Evolutionary conservation across 2,888 invertebrate species (phyloP), one percentile per base, ranked within the genome.

Genomic region (Keiferia lycopersicella): DNA sequence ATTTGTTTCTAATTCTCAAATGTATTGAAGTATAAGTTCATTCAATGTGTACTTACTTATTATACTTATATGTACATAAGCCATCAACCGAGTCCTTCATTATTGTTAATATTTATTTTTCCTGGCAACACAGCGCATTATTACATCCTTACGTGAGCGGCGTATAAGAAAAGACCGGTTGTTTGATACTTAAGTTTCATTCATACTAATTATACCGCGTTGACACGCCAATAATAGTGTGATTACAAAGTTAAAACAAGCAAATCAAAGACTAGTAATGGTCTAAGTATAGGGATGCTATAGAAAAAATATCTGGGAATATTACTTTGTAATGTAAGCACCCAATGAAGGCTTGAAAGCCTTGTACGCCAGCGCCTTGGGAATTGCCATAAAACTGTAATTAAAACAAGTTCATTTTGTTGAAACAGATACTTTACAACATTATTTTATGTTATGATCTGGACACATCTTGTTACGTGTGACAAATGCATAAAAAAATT

Each of bases 201-300:
- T 51, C 11, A 18, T 51, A 22, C 11, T 51, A 51, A 51, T 51
- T 51, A 20, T 51, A 51, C 22, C 16, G 16, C 45, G 16, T 45
- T 45, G 45, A 45, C 45, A 45, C n/a, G 45, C 45, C 45, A 45
- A 16, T 45, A 45, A 45, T 45, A 16, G 16, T 45, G 16, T 45
- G n/a, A 45, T 45, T 45, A 45, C 11, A 4, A 45, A 16, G 16
- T 16, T 45, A 45, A 45, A 16, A 16, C 3, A n/a, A 8, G n/a
- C 45, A 16, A n/a, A n/a, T 3, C 16, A n/a, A 7, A 45, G 45
- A 45, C 16, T n/a, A 16, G n/a, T 16, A 16, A 6, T 39, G 8
- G 12, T 14, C 0, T 1, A 2, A 45, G 45, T 45, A 6, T 16
- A 16, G 45, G 45, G 16, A 45, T n/a, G n/a, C n/a, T n/a, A n/a